A percentile compares a stretch with the other conserved stretches of the same genome.
Evolutionary conservation across 2,797 vertebrate genomes (phyloP).

Genomic region (Darevskia nairensis): DNA sequence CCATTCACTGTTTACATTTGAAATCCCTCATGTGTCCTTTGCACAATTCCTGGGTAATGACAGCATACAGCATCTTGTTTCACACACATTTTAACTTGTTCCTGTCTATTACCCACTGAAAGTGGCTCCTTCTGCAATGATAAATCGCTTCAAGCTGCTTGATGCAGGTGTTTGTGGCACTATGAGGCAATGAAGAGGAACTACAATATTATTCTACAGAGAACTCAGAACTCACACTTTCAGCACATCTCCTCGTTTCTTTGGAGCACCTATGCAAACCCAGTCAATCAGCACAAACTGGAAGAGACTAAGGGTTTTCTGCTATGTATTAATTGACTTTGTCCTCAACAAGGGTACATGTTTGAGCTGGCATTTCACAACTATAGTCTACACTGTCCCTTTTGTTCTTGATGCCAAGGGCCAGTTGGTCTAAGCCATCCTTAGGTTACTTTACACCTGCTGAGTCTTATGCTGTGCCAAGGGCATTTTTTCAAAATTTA

Average conservation of each 20-base stretch:
- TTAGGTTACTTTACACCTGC: background rate
- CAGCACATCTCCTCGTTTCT: background rate
- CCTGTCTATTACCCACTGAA: background rate
- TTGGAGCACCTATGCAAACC: background rate
- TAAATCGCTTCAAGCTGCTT: conserved; percentile 20
- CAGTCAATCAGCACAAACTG: background rate
- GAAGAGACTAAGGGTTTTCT: background rate
- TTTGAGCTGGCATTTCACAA: background rate
- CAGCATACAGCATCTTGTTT: conserved; percentile 13
- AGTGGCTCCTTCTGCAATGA: conserved; percentile 8
- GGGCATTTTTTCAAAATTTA: background rate
- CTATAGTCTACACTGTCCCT: background rate
- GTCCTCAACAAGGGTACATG: background rate
- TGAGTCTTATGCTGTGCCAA: background rate
- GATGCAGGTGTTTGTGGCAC: accelerated
- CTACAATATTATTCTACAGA: background rate
- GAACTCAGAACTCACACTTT: background rate
- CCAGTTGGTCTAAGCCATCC: background rate
- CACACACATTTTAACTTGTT: conserved; percentile 4
- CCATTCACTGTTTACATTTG: conserved; percentile 12
- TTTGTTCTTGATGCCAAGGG: background rate
- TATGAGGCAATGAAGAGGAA: conserved; percentile 6
- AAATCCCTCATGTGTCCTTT: conserved; percentile 42
- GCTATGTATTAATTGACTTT: background rate
- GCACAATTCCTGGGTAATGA: background rate